These are phyloP conservation scores for Platygyra sinensis DNA, from an alignment of 64 coral and sea anemone species.

Conservation along the genomic window DNA sequence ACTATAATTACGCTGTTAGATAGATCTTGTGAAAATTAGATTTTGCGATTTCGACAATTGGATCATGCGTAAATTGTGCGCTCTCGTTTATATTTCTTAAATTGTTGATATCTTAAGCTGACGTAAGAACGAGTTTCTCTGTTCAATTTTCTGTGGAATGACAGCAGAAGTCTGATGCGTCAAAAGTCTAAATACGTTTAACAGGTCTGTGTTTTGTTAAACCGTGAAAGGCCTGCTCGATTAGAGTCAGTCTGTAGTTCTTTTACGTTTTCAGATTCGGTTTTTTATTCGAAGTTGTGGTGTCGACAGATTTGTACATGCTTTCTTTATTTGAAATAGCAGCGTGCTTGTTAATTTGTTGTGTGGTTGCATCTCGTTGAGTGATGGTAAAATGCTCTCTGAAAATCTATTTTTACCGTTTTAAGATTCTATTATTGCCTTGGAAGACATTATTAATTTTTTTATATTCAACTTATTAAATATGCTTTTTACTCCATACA, in stretches of 20 bases:
- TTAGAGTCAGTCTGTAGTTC: neutral
- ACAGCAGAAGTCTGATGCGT: neutral
- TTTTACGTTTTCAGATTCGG: neutral
- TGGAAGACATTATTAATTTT: too few species aligned
- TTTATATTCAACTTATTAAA: too few species aligned
- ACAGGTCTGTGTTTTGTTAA: neutral
- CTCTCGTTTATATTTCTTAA: neutral
- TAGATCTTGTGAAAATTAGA: neutral
- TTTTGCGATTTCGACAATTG: neutral
- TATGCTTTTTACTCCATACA: too few species aligned
- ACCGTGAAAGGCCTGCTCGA: neutral
- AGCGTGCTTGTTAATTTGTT: neutral
- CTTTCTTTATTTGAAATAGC: neutral
- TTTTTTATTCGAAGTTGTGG: neutral
- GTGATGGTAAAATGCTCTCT: neutral
- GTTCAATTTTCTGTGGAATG: neutral
- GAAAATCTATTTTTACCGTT: too few species aligned
- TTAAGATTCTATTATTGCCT: too few species aligned
- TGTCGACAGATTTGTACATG: neutral
- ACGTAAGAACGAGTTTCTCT: neutral
- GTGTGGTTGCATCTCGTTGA: neutral
- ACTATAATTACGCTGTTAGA: neutral
- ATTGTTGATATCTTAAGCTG: neutral
- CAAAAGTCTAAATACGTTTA: neutral
- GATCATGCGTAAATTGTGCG: neutral